These are phyloP conservation scores for Ondatra zibethicus DNA, from an alignment of 2,113 vertebrate species.

Conservation along the genomic window DNA sequence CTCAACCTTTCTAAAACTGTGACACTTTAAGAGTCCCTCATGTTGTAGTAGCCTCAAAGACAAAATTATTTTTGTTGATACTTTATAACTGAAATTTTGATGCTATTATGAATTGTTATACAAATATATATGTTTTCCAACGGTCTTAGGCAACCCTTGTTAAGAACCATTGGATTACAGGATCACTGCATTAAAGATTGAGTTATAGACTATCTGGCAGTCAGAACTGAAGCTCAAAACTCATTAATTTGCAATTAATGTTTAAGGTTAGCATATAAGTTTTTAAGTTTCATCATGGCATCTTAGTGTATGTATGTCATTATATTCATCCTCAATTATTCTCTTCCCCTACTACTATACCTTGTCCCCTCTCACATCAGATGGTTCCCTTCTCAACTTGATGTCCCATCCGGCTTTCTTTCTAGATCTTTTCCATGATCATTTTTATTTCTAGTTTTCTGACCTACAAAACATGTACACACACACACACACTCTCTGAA, in stretches of 20 bases:
- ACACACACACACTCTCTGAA: not conserved
- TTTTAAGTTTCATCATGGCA: not conserved
- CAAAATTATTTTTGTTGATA: not conserved
- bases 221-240: not conserved
- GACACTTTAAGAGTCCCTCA: not conserved
- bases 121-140: not conserved
- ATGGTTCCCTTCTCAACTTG: not conserved
- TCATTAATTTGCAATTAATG: not conserved
- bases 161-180: not conserved
- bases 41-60: not conserved
- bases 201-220: not conserved
- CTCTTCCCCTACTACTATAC: not conserved
- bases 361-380: not conserved
- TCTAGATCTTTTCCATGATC: not conserved
- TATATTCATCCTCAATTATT: not conserved
- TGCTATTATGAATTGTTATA: not conserved
- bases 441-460: not conserved
- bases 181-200: not conserved
- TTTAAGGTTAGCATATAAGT: no score
- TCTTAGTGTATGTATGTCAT: not conserved
- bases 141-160: not conserved
- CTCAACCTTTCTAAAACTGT: not conserved
- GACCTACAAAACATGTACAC: not conserved
- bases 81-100: not conserved
- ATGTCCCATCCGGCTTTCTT: not conserved